phyloP scores from a whole-genome alignment of 2,797 vertebrate genomes.

The Pangasius sanitwongsei region DNA sequence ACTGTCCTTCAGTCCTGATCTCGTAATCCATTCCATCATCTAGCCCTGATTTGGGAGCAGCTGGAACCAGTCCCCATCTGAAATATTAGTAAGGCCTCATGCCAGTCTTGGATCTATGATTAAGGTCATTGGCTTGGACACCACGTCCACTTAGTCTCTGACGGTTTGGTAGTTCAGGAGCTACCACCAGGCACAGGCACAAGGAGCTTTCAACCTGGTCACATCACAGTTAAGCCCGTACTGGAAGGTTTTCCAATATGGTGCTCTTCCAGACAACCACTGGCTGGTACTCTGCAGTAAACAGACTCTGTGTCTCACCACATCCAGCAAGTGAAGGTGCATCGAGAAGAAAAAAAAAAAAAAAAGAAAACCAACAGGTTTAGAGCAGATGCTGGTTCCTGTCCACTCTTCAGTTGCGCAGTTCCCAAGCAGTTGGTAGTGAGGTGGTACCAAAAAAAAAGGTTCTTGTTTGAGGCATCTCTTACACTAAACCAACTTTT shows the following conservation, averaged over 20 bases:
- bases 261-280: slow-evolving; percentile 61
- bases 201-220: slow-evolving; percentile 14
- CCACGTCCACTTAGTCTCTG: slow-evolving; percentile 30
- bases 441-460: background rate
- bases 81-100: slow-evolving; percentile 31
- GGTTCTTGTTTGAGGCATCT: slow-evolving; percentile 20
- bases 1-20: slow-evolving; percentile 26
- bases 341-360: background rate
- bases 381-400: slow-evolving; percentile 37
- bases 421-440: slow-evolving; percentile 29
- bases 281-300: slow-evolving; percentile 58
- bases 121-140: slow-evolving; percentile 45
- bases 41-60: slow-evolving; percentile 31
- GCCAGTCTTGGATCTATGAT: slow-evolving; percentile 39
- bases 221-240: slow-evolving; percentile 32
- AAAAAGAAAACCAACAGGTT: slow-evolving; percentile 26
- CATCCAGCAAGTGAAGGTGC: slow-evolving; percentile 50
- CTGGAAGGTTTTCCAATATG: slow-evolving; percentile 51
- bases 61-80: background rate
- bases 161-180: slow-evolving; percentile 14
- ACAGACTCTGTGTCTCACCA: slow-evolving; percentile 45
- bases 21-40: slow-evolving; percentile 11
- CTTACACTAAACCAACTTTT: slow-evolving; percentile 37
- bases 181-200: slow-evolving; percentile 19
- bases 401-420: slow-evolving; percentile 27